phyloP scores from a whole-genome alignment of 2,113 vertebrate species.

The Boleophthalmus pectinirostris region DNA sequence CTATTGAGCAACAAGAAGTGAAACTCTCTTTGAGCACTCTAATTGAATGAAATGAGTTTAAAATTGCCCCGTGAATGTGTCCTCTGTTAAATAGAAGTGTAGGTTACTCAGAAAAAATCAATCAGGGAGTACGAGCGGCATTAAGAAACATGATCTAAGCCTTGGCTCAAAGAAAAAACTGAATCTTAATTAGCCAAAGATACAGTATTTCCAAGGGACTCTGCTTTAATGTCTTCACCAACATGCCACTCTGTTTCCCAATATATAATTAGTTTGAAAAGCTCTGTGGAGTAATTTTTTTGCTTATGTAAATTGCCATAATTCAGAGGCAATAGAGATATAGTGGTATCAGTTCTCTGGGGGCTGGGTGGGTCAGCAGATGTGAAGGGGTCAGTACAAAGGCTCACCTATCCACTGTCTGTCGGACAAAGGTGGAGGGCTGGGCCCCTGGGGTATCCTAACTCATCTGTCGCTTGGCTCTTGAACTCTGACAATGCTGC shows the following conservation, averaged over 20 bases:
- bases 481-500: constrained; percentile 77
- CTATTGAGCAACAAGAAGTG: constrained; percentile 3
- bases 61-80: constrained; percentile 45
- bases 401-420: constrained; percentile 81
- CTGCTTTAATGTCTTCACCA: neutral
- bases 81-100: constrained; percentile 59
- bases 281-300: constrained; percentile 20
- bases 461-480: constrained; percentile 77
- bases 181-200: constrained; percentile 57
- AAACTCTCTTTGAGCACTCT: neutral
- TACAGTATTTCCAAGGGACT: constrained; percentile 42
- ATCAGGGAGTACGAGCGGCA: constrained; percentile 47
- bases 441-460: constrained; percentile 68
- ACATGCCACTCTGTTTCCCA: neutral
- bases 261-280: constrained; percentile 30
- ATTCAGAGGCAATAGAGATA: constrained; percentile 55
- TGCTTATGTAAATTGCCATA: constrained; percentile 52
- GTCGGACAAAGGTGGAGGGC: constrained; percentile 77
- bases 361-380: constrained; percentile 75
- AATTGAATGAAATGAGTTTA: constrained; percentile 24
- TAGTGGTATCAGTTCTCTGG: constrained; percentile 69
- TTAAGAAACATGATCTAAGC: constrained; percentile 68
- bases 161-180: constrained; percentile 42
- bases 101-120: constrained; percentile 40
- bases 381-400: constrained; percentile 79